phyloP scores from a whole-genome alignment of 2,888 invertebrate species.

The Apotomis betuletana region DNA sequence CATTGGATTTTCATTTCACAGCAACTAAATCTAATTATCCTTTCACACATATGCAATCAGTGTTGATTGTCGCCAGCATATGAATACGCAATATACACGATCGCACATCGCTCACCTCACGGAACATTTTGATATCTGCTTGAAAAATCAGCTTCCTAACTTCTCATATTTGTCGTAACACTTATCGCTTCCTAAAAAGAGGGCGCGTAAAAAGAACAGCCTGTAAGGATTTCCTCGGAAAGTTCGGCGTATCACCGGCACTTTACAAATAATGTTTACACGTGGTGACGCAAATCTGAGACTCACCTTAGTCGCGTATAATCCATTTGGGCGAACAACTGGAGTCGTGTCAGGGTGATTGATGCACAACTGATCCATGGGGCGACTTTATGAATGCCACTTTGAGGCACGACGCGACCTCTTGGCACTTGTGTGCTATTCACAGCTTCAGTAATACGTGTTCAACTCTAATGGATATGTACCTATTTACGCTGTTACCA shows the following conservation, averaged over 20 bases:
- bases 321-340: slow-evolving; percentile 82
- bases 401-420: slow-evolving; percentile 57
- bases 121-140: slow-evolving; percentile 46
- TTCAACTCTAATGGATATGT: background rate
- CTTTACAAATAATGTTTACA: slow-evolving; percentile 78
- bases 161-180: slow-evolving; percentile 49
- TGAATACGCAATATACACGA: slow-evolving; percentile 12
- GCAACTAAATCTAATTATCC: slow-evolving; percentile 3
- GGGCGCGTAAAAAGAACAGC: slow-evolving; percentile 45
- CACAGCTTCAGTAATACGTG: background rate
- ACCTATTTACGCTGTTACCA: background rate
- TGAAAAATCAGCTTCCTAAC: slow-evolving; percentile 45
- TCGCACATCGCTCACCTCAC: slow-evolving; percentile 26
- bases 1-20: background rate
- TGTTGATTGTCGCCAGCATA: slow-evolving; percentile 19
- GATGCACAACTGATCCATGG: slow-evolving; percentile 73
- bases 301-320: slow-evolving; percentile 75
- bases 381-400: slow-evolving; percentile 74
- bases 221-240: slow-evolving; percentile 63
- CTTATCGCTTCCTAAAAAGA: slow-evolving; percentile 48
- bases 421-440: slow-evolving; percentile 7
- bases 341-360: slow-evolving; percentile 80
- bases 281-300: slow-evolving; percentile 72
- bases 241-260: slow-evolving; percentile 72
- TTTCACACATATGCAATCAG: slow-evolving; percentile 17